These are phyloP conservation scores for Junonia oenone DNA, from an alignment of 2,888 invertebrate genomes.

Conservation along the genomic window DNA sequence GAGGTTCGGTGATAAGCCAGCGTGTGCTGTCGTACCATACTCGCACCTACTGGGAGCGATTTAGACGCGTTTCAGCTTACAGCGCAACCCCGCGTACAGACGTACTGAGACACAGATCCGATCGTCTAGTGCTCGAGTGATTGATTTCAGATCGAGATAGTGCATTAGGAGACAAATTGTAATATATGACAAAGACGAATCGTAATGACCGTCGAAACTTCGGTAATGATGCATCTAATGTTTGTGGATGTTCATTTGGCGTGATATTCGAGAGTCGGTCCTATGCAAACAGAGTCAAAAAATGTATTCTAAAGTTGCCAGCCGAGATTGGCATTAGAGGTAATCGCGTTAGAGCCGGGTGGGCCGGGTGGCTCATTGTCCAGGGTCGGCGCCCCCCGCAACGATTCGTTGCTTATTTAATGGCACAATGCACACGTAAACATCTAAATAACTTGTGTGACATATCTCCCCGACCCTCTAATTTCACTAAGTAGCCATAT, in stretches of 20 bases:
- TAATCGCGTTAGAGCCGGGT: constrained; percentile 57
- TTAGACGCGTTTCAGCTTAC: constrained; percentile 1
- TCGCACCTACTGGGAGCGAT: not conserved
- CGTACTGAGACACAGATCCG: constrained; percentile 1
- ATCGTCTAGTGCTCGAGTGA: constrained; percentile 21
- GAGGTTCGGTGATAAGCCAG: constrained; percentile 4
- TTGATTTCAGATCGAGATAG: constrained; percentile 25
- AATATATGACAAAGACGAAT: constrained; percentile 20
- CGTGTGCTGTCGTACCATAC: not conserved
- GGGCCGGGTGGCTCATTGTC: constrained; percentile 69
- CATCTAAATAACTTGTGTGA: constrained; percentile 79
- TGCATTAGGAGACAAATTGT: constrained; percentile 28
- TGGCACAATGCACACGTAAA: constrained; percentile 78
- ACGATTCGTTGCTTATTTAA: constrained; percentile 77
- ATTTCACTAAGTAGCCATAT: constrained; percentile 78
- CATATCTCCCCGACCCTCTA: constrained; percentile 73
- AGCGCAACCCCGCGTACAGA: not conserved
- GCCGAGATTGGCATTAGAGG: constrained; percentile 60
- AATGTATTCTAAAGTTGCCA: constrained; percentile 31
- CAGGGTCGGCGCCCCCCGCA: constrained; percentile 63
- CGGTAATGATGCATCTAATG: not conserved
- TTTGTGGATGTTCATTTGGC: not conserved
- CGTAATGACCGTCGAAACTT: constrained; percentile 2
- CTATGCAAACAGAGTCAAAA: constrained; percentile 22
- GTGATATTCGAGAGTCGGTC: constrained; percentile 4